Conservation (phyloP, 2,888 invertebrate species). For the Sphinx pinastri region DNA sequence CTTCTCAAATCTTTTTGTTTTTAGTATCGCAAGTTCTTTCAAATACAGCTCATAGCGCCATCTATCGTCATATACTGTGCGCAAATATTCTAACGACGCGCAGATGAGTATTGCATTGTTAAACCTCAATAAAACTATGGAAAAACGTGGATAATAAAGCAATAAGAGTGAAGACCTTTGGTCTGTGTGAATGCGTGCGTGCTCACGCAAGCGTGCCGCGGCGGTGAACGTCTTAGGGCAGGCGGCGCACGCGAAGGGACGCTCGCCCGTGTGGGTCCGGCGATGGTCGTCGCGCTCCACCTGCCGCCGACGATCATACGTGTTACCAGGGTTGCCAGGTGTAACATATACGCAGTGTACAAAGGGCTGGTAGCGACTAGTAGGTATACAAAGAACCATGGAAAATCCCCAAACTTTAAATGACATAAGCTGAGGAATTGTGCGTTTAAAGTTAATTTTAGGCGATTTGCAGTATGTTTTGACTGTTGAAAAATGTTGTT, state of each 20-base stretch:
- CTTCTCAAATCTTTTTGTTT: not conserved
- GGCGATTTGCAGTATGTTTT: not conserved
- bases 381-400: no score
- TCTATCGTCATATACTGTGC: not conserved
- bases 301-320: constrained; percentile 58
- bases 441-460: no score
- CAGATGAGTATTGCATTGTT: not conserved
- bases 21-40: not conserved
- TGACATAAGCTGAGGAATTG: no score
- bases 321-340: constrained; percentile 40
- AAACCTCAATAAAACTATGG: not conserved
- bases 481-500: not conserved
- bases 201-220: constrained; percentile 78
- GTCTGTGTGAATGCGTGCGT: constrained; percentile 79
- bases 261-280: constrained; percentile 79
- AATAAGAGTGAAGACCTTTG: constrained; percentile 61
- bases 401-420: not conserved
- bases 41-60: not conserved
- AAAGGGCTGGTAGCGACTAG: not conserved
- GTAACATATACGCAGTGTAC: not conserved
- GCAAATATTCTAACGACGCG: not conserved
- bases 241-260: constrained; percentile 77
- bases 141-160: constrained; percentile 9
- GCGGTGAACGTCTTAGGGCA: constrained; percentile 82
- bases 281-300: constrained; percentile 83